These are phyloP conservation scores for Phaethon lepturus DNA, from an alignment of 2,113 vertebrate genomes.

Conservation along the genomic window DNA sequence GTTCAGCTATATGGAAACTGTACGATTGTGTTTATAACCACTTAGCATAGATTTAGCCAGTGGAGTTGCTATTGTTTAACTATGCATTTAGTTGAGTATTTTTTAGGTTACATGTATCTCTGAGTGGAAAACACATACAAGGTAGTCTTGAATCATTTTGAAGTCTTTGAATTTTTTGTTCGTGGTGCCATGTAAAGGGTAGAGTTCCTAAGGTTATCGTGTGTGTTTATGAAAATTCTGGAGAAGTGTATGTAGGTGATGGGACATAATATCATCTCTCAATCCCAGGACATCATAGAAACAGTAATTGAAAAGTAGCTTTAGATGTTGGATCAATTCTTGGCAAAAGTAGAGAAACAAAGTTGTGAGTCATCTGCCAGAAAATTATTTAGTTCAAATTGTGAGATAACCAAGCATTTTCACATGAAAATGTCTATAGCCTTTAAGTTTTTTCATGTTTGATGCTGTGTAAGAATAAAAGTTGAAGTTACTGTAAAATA, in stretches of 20 bases:
- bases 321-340: background rate
- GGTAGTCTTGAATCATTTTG: background rate
- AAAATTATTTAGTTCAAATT: background rate
- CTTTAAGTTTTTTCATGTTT: background rate
- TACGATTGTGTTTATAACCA: background rate
- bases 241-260: background rate
- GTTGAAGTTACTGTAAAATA: background rate
- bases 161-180: background rate
- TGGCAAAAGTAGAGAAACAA: background rate
- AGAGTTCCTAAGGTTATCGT: background rate
- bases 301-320: background rate
- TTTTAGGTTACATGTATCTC: background rate
- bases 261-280: background rate
- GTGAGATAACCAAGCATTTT: background rate
- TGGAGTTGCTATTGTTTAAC: background rate
- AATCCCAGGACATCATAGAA: background rate
- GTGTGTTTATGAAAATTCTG: background rate
- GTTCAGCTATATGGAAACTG: background rate
- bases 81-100: background rate
- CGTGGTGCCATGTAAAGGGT: background rate
- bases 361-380: background rate
- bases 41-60: background rate
- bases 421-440: background rate
- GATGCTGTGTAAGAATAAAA: background rate
- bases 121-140: background rate